Base-by-base conservation (phyloP, 2,888 invertebrate genomes). In the Chironomus tentans region DNA sequence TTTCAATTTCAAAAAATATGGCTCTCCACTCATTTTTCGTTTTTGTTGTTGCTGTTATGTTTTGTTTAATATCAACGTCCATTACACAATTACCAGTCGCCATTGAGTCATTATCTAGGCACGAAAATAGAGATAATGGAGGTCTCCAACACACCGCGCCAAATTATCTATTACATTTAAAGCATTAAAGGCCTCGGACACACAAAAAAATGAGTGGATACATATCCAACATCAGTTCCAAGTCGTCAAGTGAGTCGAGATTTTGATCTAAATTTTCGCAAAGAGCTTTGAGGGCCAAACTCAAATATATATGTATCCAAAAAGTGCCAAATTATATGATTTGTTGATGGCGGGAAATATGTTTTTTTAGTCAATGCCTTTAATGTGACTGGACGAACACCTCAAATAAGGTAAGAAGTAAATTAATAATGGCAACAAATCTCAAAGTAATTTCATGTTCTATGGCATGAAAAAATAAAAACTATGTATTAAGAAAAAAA, bases 61-160 rank as follows among this genome's bases (percentile, higher is more conserved):
- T 22, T 38, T 70, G n/a, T n/a, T 38, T 72, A 72, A 72, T 72
- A 72, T 72, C 72, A 72, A 7, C 46, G 12, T 70, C 50, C 21
- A 18, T 47, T 62, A 28, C 28, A 62, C 72, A 72, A 72, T 18
- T 38, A 62, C 62, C 21, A 72, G 72, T 72, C 62, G 72, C 72
- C 72, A 72, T 72, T 72, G 72, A 72, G 61, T 72, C 72, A 72
- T 72, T 72, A 72, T 72, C 72, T 72, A 18, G 21, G 62, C 50
- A 15, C 50, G 71, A 48, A 50, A 48, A 61, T 38, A 24, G 24
- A 71, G 71, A 72, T 72, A 72, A 72, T 72, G 72, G 62, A 38
- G 12, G 18, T 7, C 61, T 12, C 13, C n/a, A 28, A 22, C 61
- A 62, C 22, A 72, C 72, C 50, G 65, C 65, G 65, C 65, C 65